Evolutionary conservation across 2,888 invertebrate genomes (phyloP), one percentile per base, ranked within the genome.

Genomic region (Acleris sparsana): DNA sequence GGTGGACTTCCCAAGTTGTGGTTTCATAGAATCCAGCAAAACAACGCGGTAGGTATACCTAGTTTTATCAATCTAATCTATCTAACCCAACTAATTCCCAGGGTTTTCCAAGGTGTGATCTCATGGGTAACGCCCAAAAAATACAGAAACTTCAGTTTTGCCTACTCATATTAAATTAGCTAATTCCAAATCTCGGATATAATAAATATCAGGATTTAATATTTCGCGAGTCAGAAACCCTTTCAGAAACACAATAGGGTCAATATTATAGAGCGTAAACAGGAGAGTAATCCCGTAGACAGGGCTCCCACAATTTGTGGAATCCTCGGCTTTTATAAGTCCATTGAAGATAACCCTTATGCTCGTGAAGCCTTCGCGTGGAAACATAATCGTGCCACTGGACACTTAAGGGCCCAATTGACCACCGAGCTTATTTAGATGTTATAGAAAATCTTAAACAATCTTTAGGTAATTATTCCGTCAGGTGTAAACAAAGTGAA

Each of bases 301-400:
- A 61, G 48, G 60, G 63, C 58, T 53, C 44, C 52, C 48, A 56
- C 59, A 69, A 66, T 59, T 62, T 63, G 68, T 53, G 58, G 55
- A 69, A 68, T 75, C 76, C 78, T 74, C 76, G 76, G 76, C 78
- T 78, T 80, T 78, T 76, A 80, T 74, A 78, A 80, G 76, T 78
- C 80, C 77, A 80, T 81, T 80, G 72, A 73, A 80, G 80, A 80
- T 80, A 84, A 82, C 82, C 83, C 79, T 76, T 76, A 78, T 75
- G 79, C 80, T 74, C 68, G 72, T 71, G 72, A 65, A 71, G 77
- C 80, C 79, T 72, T 71, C 69, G 71, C 75, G 79, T 81, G 80
- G 79, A 78, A 77, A 75, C 71, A 73, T 75, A 76, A 75, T 74
- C 72, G 76, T 78, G 73, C 78, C 76, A 75, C 73, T 78, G 69